A percentile compares a stretch with the other conserved stretches of the same genome.
These are phyloP conservation scores for Lichenostomus cassidix DNA, from an alignment of 2,113 vertebrate genomes.

Conservation along the genomic window DNA sequence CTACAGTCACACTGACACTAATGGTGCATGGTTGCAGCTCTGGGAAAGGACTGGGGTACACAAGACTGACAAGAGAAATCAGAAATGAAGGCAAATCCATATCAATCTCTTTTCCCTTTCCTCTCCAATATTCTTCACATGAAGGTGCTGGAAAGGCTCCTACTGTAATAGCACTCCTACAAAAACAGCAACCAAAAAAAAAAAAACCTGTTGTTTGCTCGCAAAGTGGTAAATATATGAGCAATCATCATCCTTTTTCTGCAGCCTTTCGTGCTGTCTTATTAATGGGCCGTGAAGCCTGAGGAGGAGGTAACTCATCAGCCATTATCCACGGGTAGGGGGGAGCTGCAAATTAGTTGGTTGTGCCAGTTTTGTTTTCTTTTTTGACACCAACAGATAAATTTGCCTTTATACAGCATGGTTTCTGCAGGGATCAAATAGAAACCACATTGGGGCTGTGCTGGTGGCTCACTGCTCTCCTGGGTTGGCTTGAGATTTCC, in stretches of 20 bases:
- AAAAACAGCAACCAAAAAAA: background rate
- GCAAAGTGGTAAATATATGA: background rate
- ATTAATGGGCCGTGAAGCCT: conserved; percentile 31
- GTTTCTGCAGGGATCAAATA: background rate
- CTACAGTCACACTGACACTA: background rate
- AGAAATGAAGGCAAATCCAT: conserved; percentile 1
- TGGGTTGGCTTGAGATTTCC: background rate
- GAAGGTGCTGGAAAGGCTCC: background rate
- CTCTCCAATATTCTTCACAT: background rate
- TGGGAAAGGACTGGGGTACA: background rate
- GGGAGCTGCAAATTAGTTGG: background rate
- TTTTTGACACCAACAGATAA: background rate
- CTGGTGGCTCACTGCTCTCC: background rate
- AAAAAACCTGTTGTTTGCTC: background rate
- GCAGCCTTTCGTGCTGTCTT: background rate
- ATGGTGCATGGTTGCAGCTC: background rate
- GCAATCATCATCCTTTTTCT: background rate
- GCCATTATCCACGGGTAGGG: background rate
- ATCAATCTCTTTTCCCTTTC: background rate
- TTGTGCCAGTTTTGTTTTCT: background rate
- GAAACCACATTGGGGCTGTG: background rate
- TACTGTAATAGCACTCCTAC: background rate
- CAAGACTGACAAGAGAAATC: background rate
- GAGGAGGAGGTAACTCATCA: conserved; percentile 43
- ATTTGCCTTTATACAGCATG: background rate